Evolutionary conservation across 2,888 invertebrate species (phyloP), one percentile per base, ranked within the genome.

Genomic region (Drosophila testacea): DNA sequence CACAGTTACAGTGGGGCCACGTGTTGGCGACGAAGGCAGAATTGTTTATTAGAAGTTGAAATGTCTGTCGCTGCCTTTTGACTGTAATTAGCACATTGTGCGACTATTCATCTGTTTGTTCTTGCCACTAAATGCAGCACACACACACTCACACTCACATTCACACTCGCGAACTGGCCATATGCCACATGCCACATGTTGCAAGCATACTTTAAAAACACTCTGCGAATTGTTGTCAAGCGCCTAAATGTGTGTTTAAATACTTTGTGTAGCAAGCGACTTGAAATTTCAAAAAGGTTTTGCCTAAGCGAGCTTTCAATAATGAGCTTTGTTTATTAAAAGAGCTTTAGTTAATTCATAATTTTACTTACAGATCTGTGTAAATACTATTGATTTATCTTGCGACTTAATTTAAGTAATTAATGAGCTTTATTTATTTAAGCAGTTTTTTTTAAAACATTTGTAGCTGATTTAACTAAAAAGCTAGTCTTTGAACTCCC

Each of bases 11-110:
- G 34, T 52, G 32, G 55, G 66, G 65, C 79, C 77, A 77, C 69
- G 71, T 76, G 75, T 73, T 77, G 76, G 62, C 52, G 78, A 30
- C 48, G 42, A 48, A 42, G 16, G 22, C 41, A 41, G 16, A n/a
- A 77, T 71, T 77, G 76, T 77, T 77, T 77, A 79, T 77, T 77
- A 77, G 79, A 77, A 77, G 76, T 60, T 77, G 76, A 77, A 77
- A 81, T 87, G 81, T 66, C 84, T 75, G 69, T 64, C 67, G 78
- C 63, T 73, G 78, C 77, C 82, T 81, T 77, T 79, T 73, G 83
- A 71, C 73, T 83, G 87, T 88, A 83, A 83, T 83, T 89, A 83
- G 83, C 83, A 88, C 83, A 88, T 88, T 83, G 89, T 82, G 64
- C 60, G 56, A 50, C 71, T 44, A 61, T 56, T 69, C 64, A 48